Evolutionary conservation across 2,113 vertebrate species (phyloP).

Genomic region (Lipophrys pholis): DNA sequence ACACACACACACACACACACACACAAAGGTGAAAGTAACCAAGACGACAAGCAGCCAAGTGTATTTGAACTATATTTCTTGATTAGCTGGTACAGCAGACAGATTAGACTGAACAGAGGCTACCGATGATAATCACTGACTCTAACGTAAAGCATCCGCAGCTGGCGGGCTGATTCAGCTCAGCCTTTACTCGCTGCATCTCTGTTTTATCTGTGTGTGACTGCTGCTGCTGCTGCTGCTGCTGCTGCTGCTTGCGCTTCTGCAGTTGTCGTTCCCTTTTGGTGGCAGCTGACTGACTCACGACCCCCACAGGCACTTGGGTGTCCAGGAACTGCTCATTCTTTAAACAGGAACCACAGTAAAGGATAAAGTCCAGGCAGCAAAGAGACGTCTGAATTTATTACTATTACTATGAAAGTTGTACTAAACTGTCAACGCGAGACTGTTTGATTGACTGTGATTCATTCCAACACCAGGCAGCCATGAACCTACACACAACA

Average conservation of each 20-base stretch:
- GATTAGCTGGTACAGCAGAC: background rate
- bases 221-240: conserved; percentile 46
- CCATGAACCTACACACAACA: too few relatives aligned
- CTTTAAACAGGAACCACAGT: conserved; percentile 32
- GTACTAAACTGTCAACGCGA: background rate
- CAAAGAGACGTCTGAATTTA: background rate
- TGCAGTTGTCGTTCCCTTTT: conserved; percentile 78
- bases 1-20: too few relatives aligned
- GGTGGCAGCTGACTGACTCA: conserved; percentile 68
- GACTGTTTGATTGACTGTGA: background rate
- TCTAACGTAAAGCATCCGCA: conserved; percentile 46
- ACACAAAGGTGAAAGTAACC: too few relatives aligned
- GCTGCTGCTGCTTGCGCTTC: conserved; percentile 40
- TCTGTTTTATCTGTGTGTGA: conserved; percentile 47
- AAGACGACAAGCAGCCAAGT: too few relatives aligned
- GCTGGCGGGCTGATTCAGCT: conserved; percentile 58
- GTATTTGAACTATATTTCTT: background rate
- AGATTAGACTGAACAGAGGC: conserved; percentile 17
- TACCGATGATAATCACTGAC: conserved; percentile 29
- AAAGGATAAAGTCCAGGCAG: conserved; percentile 28
- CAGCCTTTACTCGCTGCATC: conserved; percentile 16
- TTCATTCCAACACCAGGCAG: background rate
- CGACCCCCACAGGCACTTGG: conserved; percentile 50
- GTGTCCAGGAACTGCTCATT: conserved; percentile 44
- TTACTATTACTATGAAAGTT: background rate